Base-by-base conservation (phyloP, 2,888 invertebrate species). In the Cetonia aurata region DNA sequence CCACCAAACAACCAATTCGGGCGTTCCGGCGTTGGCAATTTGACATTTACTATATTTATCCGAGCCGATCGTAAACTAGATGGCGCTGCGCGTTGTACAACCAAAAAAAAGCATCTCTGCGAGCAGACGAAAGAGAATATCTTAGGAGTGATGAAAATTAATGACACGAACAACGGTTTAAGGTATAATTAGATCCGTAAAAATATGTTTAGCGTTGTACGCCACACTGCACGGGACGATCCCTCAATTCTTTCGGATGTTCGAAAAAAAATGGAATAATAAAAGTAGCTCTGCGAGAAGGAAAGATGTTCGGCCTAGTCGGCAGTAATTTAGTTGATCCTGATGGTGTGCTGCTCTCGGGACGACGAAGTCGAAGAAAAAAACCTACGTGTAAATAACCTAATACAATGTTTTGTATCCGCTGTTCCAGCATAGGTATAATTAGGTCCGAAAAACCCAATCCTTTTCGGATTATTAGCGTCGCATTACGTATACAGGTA, bases 151-250 rank as follows among this genome's bases (percentile, higher is more conserved):
- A 78, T 76, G 77, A 77, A 78, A 78, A 78, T 78, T 78, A 77
- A 78, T 78, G 77, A 78, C 78, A 72, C 71, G 76, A 75, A 75
- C 77, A 75, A 76, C 75, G 76, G 76, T 72, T 73, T 56, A 68
- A 31, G 71, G 73, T 77, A 78, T 77, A 78, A 78, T 78, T 78
- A 78, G 78, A 75, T 68, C 70, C 72, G 75, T 76, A 77, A 77
- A 76, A 78, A 77, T 78, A 77, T 75, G 74, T 48, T 31, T 13
- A 13, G 44, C 33, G 25, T 25, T 25, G 25, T 25, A 25, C 25
- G 25, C 25, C 4, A 25, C 25, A 25, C 25, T 25, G 25, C 25
- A 25, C 25, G 25, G 15, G 56, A 56, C 17, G 56, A 15, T 33
- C 56, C 13, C 33, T 25, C 25, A 25, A 4, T 25, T 25, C 25